Conservation (phyloP, 2,797 vertebrate genomes). For the Craterocephalus amniculus region DNA sequence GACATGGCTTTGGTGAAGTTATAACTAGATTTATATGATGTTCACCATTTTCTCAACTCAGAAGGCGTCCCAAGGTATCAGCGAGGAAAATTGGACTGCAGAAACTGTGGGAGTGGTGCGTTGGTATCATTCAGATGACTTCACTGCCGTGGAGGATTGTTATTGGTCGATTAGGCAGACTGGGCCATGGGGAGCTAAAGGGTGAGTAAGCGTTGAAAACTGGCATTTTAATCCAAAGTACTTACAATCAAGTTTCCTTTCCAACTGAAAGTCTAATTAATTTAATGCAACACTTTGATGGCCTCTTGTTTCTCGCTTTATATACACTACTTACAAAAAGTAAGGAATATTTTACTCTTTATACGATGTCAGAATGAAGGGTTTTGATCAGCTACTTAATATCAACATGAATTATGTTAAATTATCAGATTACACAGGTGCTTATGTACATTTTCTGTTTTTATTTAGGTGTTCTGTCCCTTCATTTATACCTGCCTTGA, state of each 20-base stretch:
- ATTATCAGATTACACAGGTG: background rate
- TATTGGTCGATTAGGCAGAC: slow-evolving; percentile 93
- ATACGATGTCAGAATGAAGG: background rate
- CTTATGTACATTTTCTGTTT: background rate
- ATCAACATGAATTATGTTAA: background rate
- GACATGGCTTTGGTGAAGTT: background rate
- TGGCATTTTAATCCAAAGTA: background rate
- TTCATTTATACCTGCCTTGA: too few species aligned
- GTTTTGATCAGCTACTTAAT: background rate
- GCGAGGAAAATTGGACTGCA: slow-evolving; percentile 95
- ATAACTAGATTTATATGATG: background rate
- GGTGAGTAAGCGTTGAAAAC: slow-evolving; percentile 73
- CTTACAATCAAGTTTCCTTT: background rate
- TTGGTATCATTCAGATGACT: slow-evolving; percentile 97
- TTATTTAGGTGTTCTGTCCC: background rate
- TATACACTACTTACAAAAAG: too few species aligned
- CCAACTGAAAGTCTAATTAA: background rate
- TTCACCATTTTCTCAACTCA: slow-evolving; percentile 52
- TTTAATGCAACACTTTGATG: background rate
- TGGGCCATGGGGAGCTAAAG: slow-evolving; percentile 96
- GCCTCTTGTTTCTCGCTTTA: background rate
- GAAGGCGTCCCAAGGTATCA: slow-evolving; percentile 92
- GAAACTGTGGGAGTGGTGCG: slow-evolving; percentile 98
- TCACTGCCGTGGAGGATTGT: slow-evolving; percentile 97
- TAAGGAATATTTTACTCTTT: too few species aligned